A percentile compares a stretch with the other conserved stretches of the same genome.
Evolutionary conservation across 2,113 vertebrate species (phyloP).

Genomic region (Kryptolebias marmoratus): DNA sequence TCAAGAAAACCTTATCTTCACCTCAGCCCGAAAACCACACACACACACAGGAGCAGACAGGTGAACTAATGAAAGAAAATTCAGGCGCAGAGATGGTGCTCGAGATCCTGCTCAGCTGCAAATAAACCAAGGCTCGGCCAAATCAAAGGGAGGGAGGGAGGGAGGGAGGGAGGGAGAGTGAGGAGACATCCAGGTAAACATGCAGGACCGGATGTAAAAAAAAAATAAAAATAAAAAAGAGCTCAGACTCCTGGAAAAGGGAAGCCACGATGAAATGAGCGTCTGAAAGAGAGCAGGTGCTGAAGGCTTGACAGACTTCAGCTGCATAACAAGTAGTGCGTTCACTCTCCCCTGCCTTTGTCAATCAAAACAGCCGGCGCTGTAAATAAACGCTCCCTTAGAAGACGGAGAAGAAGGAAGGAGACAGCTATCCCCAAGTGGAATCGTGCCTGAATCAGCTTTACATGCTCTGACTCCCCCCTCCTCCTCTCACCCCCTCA

Average conservation of each 20-base stretch:
- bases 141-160: background rate
- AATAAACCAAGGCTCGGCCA: constrained; percentile 39
- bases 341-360: constrained; percentile 70
- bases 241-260: constrained; percentile 59
- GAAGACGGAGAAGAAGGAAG: constrained; percentile 13
- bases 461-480: constrained; percentile 10
- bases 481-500: background rate
- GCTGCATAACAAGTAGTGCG: constrained; percentile 78
- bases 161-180: background rate
- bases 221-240: constrained; percentile 4
- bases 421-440: constrained; percentile 36
- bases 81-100: constrained; percentile 32
- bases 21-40: constrained; percentile 43
- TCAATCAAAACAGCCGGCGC: constrained; percentile 74
- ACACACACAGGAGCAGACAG: constrained; percentile 7
- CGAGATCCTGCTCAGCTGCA: constrained; percentile 40
- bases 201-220: constrained; percentile 33
- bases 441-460: constrained; percentile 50
- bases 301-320: constrained; percentile 78
- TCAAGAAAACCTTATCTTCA: constrained; percentile 22
- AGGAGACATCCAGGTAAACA: constrained; percentile 58
- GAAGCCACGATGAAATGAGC: constrained; percentile 75
- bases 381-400: constrained; percentile 60
- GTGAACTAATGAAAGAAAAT: constrained; percentile 58
- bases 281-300: constrained; percentile 77